phyloP scores from a whole-genome alignment of 2,888 invertebrate genomes.

The Zygogramma bicolorata region DNA sequence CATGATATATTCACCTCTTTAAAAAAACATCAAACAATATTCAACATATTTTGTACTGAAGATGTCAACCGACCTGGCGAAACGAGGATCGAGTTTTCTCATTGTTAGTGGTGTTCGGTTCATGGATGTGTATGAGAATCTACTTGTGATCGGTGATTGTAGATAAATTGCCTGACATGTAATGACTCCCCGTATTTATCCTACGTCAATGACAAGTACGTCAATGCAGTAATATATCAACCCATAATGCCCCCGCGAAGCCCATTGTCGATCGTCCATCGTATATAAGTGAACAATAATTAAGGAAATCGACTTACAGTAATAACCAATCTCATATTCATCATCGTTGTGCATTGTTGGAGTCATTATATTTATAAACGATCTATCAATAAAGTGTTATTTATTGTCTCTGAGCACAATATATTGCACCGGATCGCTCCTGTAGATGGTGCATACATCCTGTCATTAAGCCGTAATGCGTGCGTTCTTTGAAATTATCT shows the following conservation, averaged over 20 bases:
- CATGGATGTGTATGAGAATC: too few species aligned
- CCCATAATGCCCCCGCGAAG: constrained; percentile 1
- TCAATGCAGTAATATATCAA: not conserved
- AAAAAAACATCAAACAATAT: too few species aligned
- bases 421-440: constrained; percentile 32
- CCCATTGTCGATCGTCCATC: constrained; percentile 7
- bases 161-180: not conserved
- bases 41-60: too few species aligned
- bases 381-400: constrained; percentile 38
- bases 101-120: too few species aligned
- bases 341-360: constrained; percentile 30
- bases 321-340: constrained; percentile 39
- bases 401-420: constrained; percentile 31
- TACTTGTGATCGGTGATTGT: too few species aligned
- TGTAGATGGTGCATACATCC: constrained; percentile 36
- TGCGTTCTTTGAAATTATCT: constrained; percentile 7
- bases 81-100: too few species aligned
- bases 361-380: constrained; percentile 34
- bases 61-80: too few species aligned
- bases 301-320: constrained; percentile 33
- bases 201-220: not conserved
- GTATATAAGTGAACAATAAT: constrained; percentile 26
- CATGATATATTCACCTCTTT: too few species aligned
- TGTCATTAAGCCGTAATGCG: constrained; percentile 22
- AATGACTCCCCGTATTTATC: not conserved